These are phyloP conservation scores for Diachasma alloeum DNA, from an alignment of 1,140 invertebrate genomes.

Conservation along the genomic window DNA sequence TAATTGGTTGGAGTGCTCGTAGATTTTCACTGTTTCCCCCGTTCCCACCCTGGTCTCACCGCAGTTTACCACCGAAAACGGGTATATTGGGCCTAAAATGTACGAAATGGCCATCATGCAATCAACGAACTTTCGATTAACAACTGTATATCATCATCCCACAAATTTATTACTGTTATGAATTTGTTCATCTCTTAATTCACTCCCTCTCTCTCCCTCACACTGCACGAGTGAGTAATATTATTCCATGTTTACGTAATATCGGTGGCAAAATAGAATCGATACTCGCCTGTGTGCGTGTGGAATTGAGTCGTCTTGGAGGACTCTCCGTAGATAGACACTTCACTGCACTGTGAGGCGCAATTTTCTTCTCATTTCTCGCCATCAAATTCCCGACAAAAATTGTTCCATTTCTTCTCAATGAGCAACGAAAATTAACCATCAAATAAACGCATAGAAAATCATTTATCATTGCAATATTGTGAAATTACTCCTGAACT, in stretches of 20 bases:
- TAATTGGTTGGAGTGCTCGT: conserved; percentile 9
- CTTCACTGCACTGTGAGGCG: not conserved
- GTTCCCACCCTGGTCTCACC: not conserved
- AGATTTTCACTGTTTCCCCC: not conserved
- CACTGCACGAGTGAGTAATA: conserved; percentile 31
- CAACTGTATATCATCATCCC: not conserved
- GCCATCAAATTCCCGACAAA: not conserved
- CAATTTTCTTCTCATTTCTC: not conserved
- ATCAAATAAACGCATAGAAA: too few relatives aligned
- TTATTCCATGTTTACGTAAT: conserved; percentile 53
- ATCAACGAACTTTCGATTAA: conserved; percentile 1
- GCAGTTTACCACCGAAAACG: conserved; percentile 2
- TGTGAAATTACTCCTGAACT: not conserved
- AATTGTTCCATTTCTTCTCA: not conserved
- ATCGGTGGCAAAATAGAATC: conserved; percentile 26
- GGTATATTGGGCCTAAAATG: not conserved
- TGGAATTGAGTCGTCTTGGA: not conserved
- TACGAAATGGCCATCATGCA: conserved; percentile 9
- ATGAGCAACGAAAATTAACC: too few relatives aligned
- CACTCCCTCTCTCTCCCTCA: not conserved
- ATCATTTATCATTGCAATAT: not conserved
- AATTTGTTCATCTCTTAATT: not conserved
- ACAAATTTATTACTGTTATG: not conserved
- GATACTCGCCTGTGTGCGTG: conserved; percentile 10
- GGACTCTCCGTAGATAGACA: not conserved